Evolutionary conservation across 2,113 vertebrate species (phyloP), one percentile per base, ranked within the genome.

Genomic region (Peucedramus taeniatus): DNA sequence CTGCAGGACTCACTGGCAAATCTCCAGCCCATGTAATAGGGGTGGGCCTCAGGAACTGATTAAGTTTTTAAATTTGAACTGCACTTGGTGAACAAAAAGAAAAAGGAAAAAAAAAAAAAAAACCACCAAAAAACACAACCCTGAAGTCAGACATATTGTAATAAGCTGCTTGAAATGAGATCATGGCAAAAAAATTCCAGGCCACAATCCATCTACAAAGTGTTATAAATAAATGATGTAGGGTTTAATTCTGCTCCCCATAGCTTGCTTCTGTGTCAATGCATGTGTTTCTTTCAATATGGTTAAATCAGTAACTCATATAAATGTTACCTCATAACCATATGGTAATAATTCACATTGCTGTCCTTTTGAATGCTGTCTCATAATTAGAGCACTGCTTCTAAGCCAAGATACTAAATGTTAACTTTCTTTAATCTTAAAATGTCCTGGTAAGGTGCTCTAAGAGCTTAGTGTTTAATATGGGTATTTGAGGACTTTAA

Each of bases 1-100:
- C 49, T 92, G 89, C 56, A 94, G n/a, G 97, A 74, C 22, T 76
- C 19, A 3, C 33, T 93, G 77, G 92, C 83, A 79, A 96, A 45
- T 91, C 95, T 97, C 81, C 90, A 94, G 31, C 76, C 86, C 59
- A 81, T 68, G n/a, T 76, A 92, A 33, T 77, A 94, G 35, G 33
- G 28, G 24, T 90, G 90, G 56, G 35, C 76, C 61, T 40, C 63
- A 61, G 44, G n/a, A 83, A 11, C 45, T 40, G 76, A 72, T 83
- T 44, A 20, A 42, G 37, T 33, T 92, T 97, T 96, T 66, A 40
- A 64, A 53, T 44, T 89, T 61, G 44, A 88, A 44, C 15, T 90
- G 95, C 45, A 85, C 88, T 90, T 97, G 33, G 83, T 68, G n/a
- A 94, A 83, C 23, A 9, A 57, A 83, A 93, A 68, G 13, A n/a